Percentiles rank a stretch among this genome's conserved stretches.
phyloP scores from a whole-genome alignment of 1,140 invertebrate genomes.

The Acromyrmex charruanus region DNA sequence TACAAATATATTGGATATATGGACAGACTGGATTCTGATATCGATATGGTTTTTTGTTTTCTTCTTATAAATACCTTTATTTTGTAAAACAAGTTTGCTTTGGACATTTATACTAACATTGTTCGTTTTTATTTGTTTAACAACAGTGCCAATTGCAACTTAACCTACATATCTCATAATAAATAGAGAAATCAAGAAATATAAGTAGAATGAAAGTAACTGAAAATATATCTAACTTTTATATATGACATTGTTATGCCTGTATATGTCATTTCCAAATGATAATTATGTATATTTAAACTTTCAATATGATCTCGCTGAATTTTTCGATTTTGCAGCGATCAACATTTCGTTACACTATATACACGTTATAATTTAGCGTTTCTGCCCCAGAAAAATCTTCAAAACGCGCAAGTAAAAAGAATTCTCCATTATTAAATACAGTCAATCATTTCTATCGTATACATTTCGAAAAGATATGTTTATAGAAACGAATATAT shows the following conservation, averaged over 20 bases:
- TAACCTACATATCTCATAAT: slow-evolving; percentile 34
- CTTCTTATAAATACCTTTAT: slow-evolving; percentile 79
- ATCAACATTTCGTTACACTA: slow-evolving; percentile 70
- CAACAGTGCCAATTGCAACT: slow-evolving; percentile 56
- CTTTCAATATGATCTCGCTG: slow-evolving; percentile 37
- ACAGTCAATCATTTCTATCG: neutral
- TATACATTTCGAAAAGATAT: slow-evolving; percentile 7
- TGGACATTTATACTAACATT: slow-evolving; percentile 48
- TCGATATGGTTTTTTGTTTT: neutral
- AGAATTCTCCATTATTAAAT: neutral
- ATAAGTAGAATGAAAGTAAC: slow-evolving; percentile 33
- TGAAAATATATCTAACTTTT: slow-evolving; percentile 31
- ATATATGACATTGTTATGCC: slow-evolving; percentile 11
- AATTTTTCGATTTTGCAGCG: slow-evolving; percentile 12
- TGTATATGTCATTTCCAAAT: slow-evolving; percentile 19
- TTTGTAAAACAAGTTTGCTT: slow-evolving; percentile 73
- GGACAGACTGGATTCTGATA: neutral
- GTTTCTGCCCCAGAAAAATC: neutral
- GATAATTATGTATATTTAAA: slow-evolving; percentile 33
- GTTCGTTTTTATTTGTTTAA: slow-evolving; percentile 51
- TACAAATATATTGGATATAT: neutral
- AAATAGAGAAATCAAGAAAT: slow-evolving; percentile 42
- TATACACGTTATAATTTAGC: slow-evolving; percentile 63
- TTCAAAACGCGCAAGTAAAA: slow-evolving; percentile 4
- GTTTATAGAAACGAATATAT: slow-evolving; percentile 30